phyloP scores from a whole-genome alignment of 2,888 invertebrate species.

The Lepidocyrtinus sp. region DNA sequence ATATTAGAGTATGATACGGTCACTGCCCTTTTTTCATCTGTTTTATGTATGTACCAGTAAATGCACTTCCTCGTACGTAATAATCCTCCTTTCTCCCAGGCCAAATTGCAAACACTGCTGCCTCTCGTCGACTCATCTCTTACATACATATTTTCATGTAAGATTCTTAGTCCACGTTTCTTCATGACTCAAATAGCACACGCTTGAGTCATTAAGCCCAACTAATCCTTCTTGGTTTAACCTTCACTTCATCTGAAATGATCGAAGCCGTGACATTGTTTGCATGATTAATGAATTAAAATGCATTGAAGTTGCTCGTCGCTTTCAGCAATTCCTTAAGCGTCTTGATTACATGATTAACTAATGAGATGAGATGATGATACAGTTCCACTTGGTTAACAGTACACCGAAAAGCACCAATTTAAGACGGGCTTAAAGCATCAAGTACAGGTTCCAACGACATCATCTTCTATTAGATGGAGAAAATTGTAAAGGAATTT shows the following conservation, averaged over 20 bases:
- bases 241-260: not conserved
- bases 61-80: conserved; percentile 7
- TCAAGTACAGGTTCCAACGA: no score
- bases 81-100: no score
- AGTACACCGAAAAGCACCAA: no score
- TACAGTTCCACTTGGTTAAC: no score
- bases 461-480: no score
- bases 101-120: no score
- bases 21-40: conserved; percentile 41
- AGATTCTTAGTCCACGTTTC: no score
- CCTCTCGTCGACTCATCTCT: no score
- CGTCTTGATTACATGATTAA: not conserved
- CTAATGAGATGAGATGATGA: not conserved
- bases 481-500: no score
- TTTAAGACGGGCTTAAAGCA: no score
- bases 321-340: not conserved
- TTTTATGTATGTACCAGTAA: no score
- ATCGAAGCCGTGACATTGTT: conserved; percentile 1
- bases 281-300: conserved; percentile 36
- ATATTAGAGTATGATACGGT: conserved; percentile 28
- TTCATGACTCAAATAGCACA: conserved; percentile 32
- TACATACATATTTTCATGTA: no score
- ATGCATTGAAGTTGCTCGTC: not conserved
- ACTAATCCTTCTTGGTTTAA: conserved; percentile 7
- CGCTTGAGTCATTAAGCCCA: conserved; percentile 33